Base-by-base conservation (phyloP, 2,888 invertebrate species). In the Entomobrya multifasciata region DNA sequence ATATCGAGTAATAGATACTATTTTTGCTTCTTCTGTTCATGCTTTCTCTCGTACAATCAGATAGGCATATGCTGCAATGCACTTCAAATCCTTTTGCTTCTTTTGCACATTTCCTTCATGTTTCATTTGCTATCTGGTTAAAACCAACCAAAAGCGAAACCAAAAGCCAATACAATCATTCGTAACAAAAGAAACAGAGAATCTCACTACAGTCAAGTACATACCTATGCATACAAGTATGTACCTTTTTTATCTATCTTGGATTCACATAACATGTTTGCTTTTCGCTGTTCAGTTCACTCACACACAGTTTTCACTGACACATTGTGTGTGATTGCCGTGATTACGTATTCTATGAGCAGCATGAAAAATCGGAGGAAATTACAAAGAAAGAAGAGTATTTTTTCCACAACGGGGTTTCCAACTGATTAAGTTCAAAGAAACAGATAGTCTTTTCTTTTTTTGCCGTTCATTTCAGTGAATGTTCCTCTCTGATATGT, bases 341-440 rank as follows among this genome's bases (percentile, higher is more conserved):
- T 57, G 82, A 82, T 82, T 82, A 82, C 82, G 82, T 74, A 82
- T 82, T 82, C 82, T 20, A 82, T 17, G 44, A 57, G 72, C 47
- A 82, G n/a, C 57, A 62, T 72, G 74, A 82, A 82, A 82, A 82
- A 82, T 82, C 74, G 82, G 82, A 78, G 70, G 72, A 82, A 82
- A 82, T 82, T 82, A 82, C 82, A 74, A 60, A 25, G 30, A n/a
- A n/a, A n/a, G n/a, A 30, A 30, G 62, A 72, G 47, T 30, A 62
- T 74, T 62, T 72, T 82, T 49, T 82, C n/a, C n/a, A n/a, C 82
- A 82, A 57, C 82, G n/a, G 44, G 67, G 82, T 60, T 82, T 74
- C 74, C 82, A 81, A 81, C 82, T 82, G 82, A 82, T 82, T 82
- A 82, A 82, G 82, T 82, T 60, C 49, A 60, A 65, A 41, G 72